Evolutionary conservation across 1,140 invertebrate genomes (phyloP), one percentile per base, ranked within the genome.

Genomic region (Heliconius eleuchia): DNA sequence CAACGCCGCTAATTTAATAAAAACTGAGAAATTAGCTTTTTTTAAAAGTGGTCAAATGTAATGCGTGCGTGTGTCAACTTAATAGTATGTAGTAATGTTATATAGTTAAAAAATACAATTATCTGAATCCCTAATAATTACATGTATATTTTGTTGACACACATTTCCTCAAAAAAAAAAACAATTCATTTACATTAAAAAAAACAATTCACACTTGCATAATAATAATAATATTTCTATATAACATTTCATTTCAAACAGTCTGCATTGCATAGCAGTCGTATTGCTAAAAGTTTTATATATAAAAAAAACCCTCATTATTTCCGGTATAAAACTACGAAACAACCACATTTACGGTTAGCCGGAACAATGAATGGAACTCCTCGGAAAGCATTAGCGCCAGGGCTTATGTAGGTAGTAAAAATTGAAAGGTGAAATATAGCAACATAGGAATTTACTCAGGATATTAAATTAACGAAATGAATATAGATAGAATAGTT

Each of bases 391-490:
- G 42, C 74, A 76, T 76, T 80, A 80, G 74, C 55, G 77, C 34
- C 74, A 74, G 66, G 77, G 77, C 73, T 70, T 74, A 74, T 74
- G 23, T 66, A 27, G 16, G 27, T 23, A 66, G 37, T 79, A 60
- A 60, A 75, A 19, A 73, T 66, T 72, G 73, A 76, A 76, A 71
- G 76, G 74, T 76, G 71, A 80, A 76, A 80, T 66, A 80, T 55
- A 66, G 74, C 18, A 79, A 74, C 78, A 74, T 30, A 60, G 74
- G 71, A 80, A 76, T 80, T 76, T 76, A 80, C 79, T 77, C 73
- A 80, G 79, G 79, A 76, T 80, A 80, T 80, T 77, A 76, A 80
- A 80, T 75, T 74, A 66, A 52, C 73, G 74, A n/a, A 76, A 37
- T 71, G 52, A 55, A 57, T 76, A 75, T 76, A 66, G 72, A 76